These are phyloP conservation scores for Aurelia coerulea DNA, from an alignment of 30 jellyfish, hydroid and myxozoan species.

Conservation along the genomic window DNA sequence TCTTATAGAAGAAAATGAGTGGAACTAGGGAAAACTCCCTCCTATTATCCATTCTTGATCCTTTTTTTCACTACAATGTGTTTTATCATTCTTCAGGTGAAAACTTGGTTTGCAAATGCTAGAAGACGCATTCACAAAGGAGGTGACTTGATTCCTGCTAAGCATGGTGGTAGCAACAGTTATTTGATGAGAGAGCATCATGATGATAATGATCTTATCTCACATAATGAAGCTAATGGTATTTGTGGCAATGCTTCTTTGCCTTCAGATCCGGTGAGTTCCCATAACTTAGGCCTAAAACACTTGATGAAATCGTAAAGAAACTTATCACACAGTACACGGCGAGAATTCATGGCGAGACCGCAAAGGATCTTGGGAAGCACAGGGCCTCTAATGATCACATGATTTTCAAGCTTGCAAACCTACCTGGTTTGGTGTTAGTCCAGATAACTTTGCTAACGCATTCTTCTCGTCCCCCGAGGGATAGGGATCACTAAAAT, in stretches of 20 bases:
- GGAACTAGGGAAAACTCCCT: too few species aligned
- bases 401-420: too few species aligned
- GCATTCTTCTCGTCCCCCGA: slow-evolving; percentile 70
- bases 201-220: background rate
- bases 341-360: too few species aligned
- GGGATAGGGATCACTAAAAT: slow-evolving; percentile 85
- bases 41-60: too few species aligned
- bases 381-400: too few species aligned
- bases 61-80: background rate
- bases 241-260: background rate
- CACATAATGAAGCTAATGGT: background rate
- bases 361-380: too few species aligned
- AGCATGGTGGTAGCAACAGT: background rate
- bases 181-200: background rate
- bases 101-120: slow-evolving; percentile 98
- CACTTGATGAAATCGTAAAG: too few species aligned
- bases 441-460: slow-evolving; percentile 74
- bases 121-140: slow-evolving; percentile 86
- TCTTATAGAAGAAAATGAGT: too few species aligned
- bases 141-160: slow-evolving; percentile 10
- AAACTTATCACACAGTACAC: too few species aligned
- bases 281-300: too few species aligned
- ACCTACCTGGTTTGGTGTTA: slow-evolving; percentile 78
- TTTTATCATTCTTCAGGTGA: slow-evolving; percentile 52
- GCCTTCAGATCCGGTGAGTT: slow-evolving; percentile 39